Evolutionary conservation across 2,113 vertebrate genomes (phyloP).

Genomic region (Pachyramphus minor): DNA sequence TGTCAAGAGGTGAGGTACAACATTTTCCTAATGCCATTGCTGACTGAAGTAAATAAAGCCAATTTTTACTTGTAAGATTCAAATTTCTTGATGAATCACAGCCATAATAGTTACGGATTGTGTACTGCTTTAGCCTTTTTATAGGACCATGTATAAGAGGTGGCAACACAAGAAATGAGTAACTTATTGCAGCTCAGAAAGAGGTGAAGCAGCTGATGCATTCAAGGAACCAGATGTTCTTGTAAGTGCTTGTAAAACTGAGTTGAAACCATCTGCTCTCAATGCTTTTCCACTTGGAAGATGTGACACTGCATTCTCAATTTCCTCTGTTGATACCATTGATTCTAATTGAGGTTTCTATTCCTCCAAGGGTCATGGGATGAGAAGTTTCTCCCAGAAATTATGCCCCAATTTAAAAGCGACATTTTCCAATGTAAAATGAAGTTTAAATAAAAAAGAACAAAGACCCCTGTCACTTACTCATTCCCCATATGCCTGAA

Average conservation of each 20-base stretch:
- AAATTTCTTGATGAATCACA: neutral
- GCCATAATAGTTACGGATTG: neutral
- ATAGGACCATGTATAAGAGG: neutral
- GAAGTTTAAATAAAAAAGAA: neutral
- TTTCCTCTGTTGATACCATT: neutral
- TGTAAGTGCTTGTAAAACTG: slow-evolving; percentile 26
- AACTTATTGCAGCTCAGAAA: neutral
- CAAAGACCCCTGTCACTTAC: neutral
- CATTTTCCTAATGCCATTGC: neutral
- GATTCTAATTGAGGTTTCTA: slow-evolving; percentile 5
- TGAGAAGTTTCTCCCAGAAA: slow-evolving; percentile 4
- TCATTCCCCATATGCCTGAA: neutral
- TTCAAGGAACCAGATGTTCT: slow-evolving; percentile 53
- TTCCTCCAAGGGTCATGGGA: neutral
- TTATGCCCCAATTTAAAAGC: neutral
- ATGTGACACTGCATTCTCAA: neutral
- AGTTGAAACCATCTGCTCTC: slow-evolving; percentile 46
- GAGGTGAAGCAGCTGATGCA: slow-evolving; percentile 38
- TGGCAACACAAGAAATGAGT: neutral
- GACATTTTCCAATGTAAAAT: neutral
- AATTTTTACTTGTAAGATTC: neutral
- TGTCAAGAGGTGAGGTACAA: neutral
- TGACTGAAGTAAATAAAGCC: neutral
- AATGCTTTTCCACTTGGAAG: slow-evolving; percentile 31
- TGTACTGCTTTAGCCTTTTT: neutral